Evolutionary conservation across 2,888 invertebrate genomes (phyloP).

Genomic region (Chloroclystis v-ata): DNA sequence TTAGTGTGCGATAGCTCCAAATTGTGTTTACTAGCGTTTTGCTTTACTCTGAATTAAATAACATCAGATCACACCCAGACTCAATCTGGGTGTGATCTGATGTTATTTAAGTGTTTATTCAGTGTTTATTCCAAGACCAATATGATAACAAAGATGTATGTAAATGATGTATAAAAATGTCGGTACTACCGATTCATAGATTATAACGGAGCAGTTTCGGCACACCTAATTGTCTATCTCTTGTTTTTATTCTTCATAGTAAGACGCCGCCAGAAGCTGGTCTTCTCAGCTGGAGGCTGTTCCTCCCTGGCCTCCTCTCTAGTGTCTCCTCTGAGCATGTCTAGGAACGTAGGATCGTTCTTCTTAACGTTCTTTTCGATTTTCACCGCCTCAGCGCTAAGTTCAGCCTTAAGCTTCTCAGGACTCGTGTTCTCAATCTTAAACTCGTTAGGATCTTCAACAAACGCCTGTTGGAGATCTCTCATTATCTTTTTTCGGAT

Average conservation of each 20-base stretch:
- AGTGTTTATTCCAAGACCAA: too few species aligned
- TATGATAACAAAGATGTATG: too few species aligned
- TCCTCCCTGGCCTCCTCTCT: slow-evolving; percentile 65
- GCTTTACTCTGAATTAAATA: too few species aligned
- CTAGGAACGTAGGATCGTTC: slow-evolving; percentile 81
- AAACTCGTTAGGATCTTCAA: slow-evolving; percentile 85
- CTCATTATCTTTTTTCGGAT: slow-evolving; percentile 91
- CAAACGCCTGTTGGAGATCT: slow-evolving; percentile 86
- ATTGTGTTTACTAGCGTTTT: too few species aligned
- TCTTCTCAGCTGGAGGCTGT: slow-evolving; percentile 76
- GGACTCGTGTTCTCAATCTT: slow-evolving; percentile 83
- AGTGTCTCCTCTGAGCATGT: slow-evolving; percentile 82
- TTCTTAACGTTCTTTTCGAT: slow-evolving; percentile 76
- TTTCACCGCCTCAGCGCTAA: slow-evolving; percentile 82
- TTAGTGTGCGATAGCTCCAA: too few species aligned
- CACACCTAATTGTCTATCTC: slow-evolving; percentile 67
- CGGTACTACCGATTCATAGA: too few species aligned
- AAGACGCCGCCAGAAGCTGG: slow-evolving; percentile 83
- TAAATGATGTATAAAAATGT: too few species aligned
- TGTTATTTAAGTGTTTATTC: too few species aligned
- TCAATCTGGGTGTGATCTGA: too few species aligned
- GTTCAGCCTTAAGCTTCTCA: slow-evolving; percentile 82
- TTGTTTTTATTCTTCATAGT: slow-evolving; percentile 83
- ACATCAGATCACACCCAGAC: too few species aligned
- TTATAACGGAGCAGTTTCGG: slow-evolving; percentile 40